Evolutionary conservation across 2,113 vertebrate species (phyloP), one percentile per base, ranked within the genome.

Genomic region (Tyrannus savana): DNA sequence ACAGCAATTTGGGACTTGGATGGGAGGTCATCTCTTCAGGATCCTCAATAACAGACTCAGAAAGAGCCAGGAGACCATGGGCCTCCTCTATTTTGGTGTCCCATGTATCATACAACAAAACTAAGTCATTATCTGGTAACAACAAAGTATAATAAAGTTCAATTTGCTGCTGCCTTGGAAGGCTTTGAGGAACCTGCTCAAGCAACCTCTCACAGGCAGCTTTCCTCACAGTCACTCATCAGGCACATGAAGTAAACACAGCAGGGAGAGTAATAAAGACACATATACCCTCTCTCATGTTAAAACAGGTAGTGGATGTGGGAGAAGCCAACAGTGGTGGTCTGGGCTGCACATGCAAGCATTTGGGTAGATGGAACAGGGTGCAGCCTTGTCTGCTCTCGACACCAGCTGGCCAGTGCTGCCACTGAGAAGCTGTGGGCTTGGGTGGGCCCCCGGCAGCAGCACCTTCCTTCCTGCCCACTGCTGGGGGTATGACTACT

Each of bases 341-440:
- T 7, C 12, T 44, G 72, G 35, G 30, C 66, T 46, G 46, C 30
- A 9, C 12, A 6, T 2, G 11, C 1, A 0, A 25, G 23, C 9
- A 0, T 3, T 19, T 7, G 6, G 9, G 23, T 16, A 7, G 39
- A 28, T 4, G 2, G 23, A 42, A 33, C 13, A 6, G 7, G 18
- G 9, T 19, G 8, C 30, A 55, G 17, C 24, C 16, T 10, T 28
- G 9, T 6, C 37, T 0, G 0, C 14, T 27, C 19, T 35, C 1
- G 3, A 9, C 24, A 52, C 56, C 31, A 2, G 23, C 55, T 44
- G 3, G 2, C 66, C 50, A 84, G 50, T 7, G 2, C 42, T 4
- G 12, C 49, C 3, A 8, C 49, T 1, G 2, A 49, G 41, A 44
- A 10, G 3, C 41, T 0, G 0, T 0, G 4, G 47, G 21, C 47